These are phyloP conservation scores for Andricus curvator DNA, from an alignment of 2,888 invertebrate species.

Conservation along the genomic window DNA sequence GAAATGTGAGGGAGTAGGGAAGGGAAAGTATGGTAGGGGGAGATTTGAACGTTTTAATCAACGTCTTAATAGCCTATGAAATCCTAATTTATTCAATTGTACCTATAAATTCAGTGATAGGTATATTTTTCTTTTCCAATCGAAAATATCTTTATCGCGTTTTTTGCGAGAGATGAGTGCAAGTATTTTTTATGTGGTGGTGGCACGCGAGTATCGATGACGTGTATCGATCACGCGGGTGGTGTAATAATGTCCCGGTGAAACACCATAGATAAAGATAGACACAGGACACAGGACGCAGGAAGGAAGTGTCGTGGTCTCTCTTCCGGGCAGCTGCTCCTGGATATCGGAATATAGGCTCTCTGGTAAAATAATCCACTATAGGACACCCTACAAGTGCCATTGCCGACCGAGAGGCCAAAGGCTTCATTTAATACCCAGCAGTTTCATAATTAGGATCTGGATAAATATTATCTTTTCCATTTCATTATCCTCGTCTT, in stretches of 20 bases:
- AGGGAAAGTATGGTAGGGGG: too few relatives aligned
- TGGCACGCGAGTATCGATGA: constrained; percentile 59
- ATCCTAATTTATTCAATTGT: too few relatives aligned
- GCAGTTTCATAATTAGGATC: constrained; percentile 70
- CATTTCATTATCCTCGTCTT: constrained; percentile 13
- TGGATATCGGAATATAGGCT: constrained; percentile 66
- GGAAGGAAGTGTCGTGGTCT: constrained; percentile 78
- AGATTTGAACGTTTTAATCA: too few relatives aligned
- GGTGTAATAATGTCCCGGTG: constrained; percentile 49
- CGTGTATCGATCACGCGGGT: constrained; percentile 59
- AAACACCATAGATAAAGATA: constrained; percentile 58
- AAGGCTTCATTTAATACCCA: constrained; percentile 75
- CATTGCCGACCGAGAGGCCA: constrained; percentile 62
- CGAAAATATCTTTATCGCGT: background rate
- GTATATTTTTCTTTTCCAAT: background rate
- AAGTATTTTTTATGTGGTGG: constrained; percentile 27
- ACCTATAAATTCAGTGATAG: too few relatives aligned
- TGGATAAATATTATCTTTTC: constrained; percentile 60
- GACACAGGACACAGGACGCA: constrained; percentile 67
- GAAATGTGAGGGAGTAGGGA: too few relatives aligned
- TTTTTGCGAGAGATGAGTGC: constrained; percentile 8
- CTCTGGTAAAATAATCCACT: constrained; percentile 76
- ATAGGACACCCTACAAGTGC: constrained; percentile 76
- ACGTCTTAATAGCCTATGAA: too few relatives aligned
- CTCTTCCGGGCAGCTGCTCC: constrained; percentile 75